phyloP scores from a whole-genome alignment of 2,888 invertebrate species.

The Thelaira solivaga region DNA sequence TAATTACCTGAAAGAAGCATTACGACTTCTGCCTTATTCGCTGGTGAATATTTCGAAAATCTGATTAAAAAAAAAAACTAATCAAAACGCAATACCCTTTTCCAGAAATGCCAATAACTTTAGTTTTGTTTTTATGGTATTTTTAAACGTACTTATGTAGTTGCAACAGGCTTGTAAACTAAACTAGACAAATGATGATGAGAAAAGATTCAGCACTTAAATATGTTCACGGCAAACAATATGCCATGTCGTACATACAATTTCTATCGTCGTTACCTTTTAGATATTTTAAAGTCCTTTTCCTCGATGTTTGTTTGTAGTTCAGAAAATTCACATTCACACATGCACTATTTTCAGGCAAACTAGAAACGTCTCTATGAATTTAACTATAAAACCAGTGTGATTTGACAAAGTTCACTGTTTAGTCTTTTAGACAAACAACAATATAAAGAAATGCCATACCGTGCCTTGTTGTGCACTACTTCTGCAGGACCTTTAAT shows the following conservation, averaged over 20 bases:
- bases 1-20: too few relatives aligned
- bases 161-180: conserved; percentile 49
- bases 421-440: conserved; percentile 37
- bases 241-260: conserved; percentile 7
- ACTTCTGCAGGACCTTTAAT: conserved; percentile 51
- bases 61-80: too few relatives aligned
- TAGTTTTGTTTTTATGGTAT: background rate
- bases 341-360: background rate
- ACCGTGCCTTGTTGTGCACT: conserved; percentile 16
- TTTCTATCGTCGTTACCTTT: background rate
- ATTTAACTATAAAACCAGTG: conserved; percentile 29
- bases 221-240: conserved; percentile 8
- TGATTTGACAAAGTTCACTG: conserved; percentile 61
- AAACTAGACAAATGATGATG: conserved; percentile 50
- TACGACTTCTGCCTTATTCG: too few relatives aligned
- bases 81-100: too few relatives aligned
- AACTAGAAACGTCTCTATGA: conserved; percentile 4
- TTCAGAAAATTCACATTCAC: background rate
- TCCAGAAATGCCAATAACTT: conserved; percentile 23
- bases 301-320: conserved; percentile 2
- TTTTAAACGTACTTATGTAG: background rate
- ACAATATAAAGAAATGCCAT: conserved; percentile 40
- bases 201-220: conserved; percentile 42
- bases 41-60: background rate
- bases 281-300: conserved; percentile 19